Evolutionary conservation across 2,888 invertebrate species (phyloP), one percentile per base, ranked within the genome.

Genomic region (Tyria jacobaeae): DNA sequence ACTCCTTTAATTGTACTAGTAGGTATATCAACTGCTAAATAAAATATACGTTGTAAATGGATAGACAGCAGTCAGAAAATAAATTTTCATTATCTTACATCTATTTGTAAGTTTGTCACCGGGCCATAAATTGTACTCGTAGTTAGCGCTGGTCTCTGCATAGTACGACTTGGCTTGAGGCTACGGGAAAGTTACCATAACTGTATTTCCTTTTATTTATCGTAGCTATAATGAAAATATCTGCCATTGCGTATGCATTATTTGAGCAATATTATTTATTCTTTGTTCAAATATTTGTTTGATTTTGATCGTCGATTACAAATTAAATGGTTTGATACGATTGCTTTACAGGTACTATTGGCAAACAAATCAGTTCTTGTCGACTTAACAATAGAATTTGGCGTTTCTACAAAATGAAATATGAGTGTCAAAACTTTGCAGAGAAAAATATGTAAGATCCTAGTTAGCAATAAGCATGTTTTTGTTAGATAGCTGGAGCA

Each of bases 81-180:
- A 15, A 37, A 55, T 54, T 35, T 51, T 39, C 63, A 69, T 76
- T 69, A 72, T 77, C 64, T 58, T 27, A 55, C 54, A 57, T 70
- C 10, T 44, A 76, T 61, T 82, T 79, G 79, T 79, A 64, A 73
- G 78, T 74, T 80, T 85, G 85, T 85, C 82, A 70, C 25, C 58
- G 35, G 69, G 66, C 67, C 68, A 87, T 92, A 90, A 89, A 89
- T 91, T 90, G 86, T n/a, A n/a, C n/a, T n/a, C n/a, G n/a, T 91
- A 86, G 91, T 91, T 92, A 92, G 77, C 71, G 58, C 78, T 75
- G 81, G 84, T 84, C 75, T 72, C 62, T 70, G 70, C 64, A 70
- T 35, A 67, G 48, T 24, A 47, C 25, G 47, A n/a, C 35, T 39
- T 31, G 41, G 85, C 88, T 85, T 62, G 69, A 56, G 84, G 88